Evolutionary conservation across 2,888 invertebrate species (phyloP).

Genomic region (Drosophila kanekoi): DNA sequence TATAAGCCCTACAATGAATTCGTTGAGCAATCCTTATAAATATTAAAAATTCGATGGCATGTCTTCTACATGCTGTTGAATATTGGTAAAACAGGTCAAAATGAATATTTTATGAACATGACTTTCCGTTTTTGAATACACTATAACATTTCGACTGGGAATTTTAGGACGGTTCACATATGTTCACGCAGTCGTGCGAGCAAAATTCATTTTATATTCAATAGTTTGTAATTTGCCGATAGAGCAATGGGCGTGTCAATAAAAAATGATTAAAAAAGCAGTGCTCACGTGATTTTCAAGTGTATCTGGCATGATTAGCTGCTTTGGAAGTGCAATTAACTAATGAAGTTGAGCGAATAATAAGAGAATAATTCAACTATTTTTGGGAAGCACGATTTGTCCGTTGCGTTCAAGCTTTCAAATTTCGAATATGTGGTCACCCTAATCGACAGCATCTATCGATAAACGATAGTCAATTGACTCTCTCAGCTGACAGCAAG

Average conservation of each 20-base stretch:
- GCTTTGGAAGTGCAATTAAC: neutral
- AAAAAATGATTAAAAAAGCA: neutral
- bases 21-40: neutral
- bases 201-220: slow-evolving; percentile 9
- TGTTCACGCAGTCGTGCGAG: slow-evolving; percentile 7
- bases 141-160: slow-evolving; percentile 7
- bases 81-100: slow-evolving; percentile 12
- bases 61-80: neutral
- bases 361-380: neutral
- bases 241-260: neutral
- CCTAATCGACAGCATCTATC: slow-evolving; percentile 13
- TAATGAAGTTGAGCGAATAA: neutral
- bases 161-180: neutral
- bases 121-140: slow-evolving; percentile 16
- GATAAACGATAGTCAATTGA: slow-evolving; percentile 36
- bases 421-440: slow-evolving; percentile 6
- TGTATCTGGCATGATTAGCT: neutral
- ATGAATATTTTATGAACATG: slow-evolving; percentile 16
- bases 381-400: neutral
- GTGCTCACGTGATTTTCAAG: neutral
- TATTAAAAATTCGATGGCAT: slow-evolving; percentile 7
- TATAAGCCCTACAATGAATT: neutral
- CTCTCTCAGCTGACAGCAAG: slow-evolving; percentile 18
- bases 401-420: slow-evolving; percentile 13
- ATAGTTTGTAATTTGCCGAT: neutral